Conservation (phyloP, 2,113 vertebrate species). For the Saimiri boliviensis region DNA sequence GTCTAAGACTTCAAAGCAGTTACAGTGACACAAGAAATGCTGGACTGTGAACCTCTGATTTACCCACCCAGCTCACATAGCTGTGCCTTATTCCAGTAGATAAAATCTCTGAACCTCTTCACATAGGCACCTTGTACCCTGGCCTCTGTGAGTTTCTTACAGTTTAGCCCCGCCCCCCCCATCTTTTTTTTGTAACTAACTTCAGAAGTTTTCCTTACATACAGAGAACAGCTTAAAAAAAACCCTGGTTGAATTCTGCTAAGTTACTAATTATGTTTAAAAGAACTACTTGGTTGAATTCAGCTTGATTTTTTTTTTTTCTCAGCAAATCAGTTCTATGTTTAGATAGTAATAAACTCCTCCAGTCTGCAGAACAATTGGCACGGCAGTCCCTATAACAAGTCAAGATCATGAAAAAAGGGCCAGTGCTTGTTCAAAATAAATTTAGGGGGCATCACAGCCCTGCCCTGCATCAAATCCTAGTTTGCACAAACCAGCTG, state of each 20-base stretch:
- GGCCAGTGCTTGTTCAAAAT: slow-evolving; percentile 4
- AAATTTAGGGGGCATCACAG: not conserved
- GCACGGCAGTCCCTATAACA: slow-evolving; percentile 34
- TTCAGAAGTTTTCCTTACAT: slow-evolving; percentile 51
- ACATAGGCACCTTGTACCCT: not conserved
- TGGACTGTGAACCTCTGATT: not conserved
- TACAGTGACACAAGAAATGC: not conserved
- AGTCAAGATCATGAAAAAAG: slow-evolving; percentile 35
- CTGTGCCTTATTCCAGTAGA: not conserved
- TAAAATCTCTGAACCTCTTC: not conserved
- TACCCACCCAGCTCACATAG: not conserved
- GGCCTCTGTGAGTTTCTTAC: not conserved
- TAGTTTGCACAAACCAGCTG: not conserved
- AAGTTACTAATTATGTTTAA: slow-evolving; percentile 76
- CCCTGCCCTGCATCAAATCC: not conserved
- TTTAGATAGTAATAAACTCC: slow-evolving; percentile 76
- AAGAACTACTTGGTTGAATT: slow-evolving; percentile 75
- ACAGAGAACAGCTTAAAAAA: slow-evolving; percentile 61
- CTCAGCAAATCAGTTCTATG: slow-evolving; percentile 69
- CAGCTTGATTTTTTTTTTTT: slow-evolving; percentile 53
- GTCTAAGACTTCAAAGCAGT: not conserved
- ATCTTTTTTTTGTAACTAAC: not conserved
- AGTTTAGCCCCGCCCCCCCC: not conserved
- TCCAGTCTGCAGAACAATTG: slow-evolving; percentile 70
- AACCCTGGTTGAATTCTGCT: slow-evolving; percentile 65